Conservation (phyloP, 1,140 invertebrate genomes). For the Periplaneta americana region DNA sequence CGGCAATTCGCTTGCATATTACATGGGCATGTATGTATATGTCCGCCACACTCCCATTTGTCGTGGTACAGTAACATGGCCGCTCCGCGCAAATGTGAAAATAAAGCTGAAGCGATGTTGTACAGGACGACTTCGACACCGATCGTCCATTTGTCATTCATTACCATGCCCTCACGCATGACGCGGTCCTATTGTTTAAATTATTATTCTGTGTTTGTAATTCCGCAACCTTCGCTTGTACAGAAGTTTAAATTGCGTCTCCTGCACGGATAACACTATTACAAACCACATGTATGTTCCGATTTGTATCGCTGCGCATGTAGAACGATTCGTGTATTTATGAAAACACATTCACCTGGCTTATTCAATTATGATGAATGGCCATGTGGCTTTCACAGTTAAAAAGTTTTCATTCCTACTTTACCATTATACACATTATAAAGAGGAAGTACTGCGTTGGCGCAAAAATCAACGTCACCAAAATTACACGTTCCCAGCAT, state of each 20-base stretch:
- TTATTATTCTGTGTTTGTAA: not conserved
- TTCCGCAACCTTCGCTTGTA: not conserved
- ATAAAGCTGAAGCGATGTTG: not conserved
- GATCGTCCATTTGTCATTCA: not conserved
- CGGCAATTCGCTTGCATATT: not conserved
- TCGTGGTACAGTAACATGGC: not conserved
- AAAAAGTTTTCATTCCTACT: too few relatives aligned
- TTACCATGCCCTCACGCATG: not conserved
- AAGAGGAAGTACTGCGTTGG: too few relatives aligned
- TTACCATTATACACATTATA: too few relatives aligned
- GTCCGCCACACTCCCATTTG: not conserved
- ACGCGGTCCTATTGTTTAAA: not conserved
- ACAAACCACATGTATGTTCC: not conserved
- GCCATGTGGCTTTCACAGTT: too few relatives aligned
- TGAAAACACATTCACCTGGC: not conserved
- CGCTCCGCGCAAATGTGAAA: not conserved
- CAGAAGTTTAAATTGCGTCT: not conserved
- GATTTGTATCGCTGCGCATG: too few relatives aligned
- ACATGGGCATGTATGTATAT: not conserved
- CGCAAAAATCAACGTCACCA: too few relatives aligned
- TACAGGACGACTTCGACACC: not conserved
- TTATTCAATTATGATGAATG: not conserved
- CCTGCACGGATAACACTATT: not conserved
- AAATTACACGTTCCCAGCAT: too few relatives aligned
- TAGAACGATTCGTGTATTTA: not conserved